phyloP scores from a whole-genome alignment of 1,140 invertebrate genomes.

The Bombus superbus region DNA sequence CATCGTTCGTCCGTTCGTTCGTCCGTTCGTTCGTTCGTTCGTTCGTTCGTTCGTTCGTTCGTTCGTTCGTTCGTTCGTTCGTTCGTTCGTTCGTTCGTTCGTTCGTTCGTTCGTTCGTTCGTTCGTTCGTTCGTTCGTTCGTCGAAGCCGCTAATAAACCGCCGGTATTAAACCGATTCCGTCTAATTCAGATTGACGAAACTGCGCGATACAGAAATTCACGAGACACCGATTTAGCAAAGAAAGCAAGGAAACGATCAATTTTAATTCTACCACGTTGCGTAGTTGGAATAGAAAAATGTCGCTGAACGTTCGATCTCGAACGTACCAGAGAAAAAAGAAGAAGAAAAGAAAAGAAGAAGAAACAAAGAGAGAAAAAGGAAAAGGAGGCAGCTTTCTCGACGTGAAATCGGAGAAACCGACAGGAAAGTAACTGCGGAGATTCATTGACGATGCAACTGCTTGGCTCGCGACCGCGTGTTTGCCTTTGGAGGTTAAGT shows the following conservation, averaged over 20 bases:
- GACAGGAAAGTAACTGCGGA: slow-evolving; percentile 1
- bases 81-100: no score
- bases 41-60: neutral
- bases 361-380: neutral
- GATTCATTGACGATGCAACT: slow-evolving; percentile 40
- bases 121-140: no score
- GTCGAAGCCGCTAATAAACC: slow-evolving; percentile 11
- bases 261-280: slow-evolving; percentile 14
- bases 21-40: no score
- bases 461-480: slow-evolving; percentile 20
- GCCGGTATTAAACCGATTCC: slow-evolving; percentile 9
- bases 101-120: no score
- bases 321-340: neutral
- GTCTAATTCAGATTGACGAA: slow-evolving; percentile 31
- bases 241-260: slow-evolving; percentile 6
- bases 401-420: slow-evolving; percentile 25
- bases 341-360: neutral
- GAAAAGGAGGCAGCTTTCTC: slow-evolving; percentile 21
- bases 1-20: neutral
- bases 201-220: neutral
- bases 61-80: neutral
- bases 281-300: neutral
- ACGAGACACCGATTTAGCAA: neutral
- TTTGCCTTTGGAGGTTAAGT: slow-evolving; percentile 45
- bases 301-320: neutral